Evolutionary conservation across 2,113 vertebrate genomes (phyloP).

Genomic region (Paradisaea rubra): DNA sequence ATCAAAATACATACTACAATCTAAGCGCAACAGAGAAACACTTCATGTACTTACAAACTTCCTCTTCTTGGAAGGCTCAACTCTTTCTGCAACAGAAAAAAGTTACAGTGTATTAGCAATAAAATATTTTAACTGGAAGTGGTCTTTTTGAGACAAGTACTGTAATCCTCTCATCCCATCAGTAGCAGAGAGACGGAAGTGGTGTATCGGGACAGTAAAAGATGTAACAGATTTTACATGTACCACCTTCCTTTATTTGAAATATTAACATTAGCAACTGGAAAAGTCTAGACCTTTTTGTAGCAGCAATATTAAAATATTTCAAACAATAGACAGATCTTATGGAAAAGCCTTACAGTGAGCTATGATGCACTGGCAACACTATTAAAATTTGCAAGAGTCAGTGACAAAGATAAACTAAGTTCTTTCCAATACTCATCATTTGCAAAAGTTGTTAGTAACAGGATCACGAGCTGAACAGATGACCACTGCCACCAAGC

Average conservation of each 20-base stretch:
- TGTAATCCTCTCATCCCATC: not conserved
- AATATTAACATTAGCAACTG: not conserved
- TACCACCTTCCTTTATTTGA: not conserved
- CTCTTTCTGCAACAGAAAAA: constrained; percentile 87
- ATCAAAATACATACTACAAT: not conserved
- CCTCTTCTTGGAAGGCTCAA: constrained; percentile 96
- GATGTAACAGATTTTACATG: not conserved
- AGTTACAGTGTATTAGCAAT: not conserved
- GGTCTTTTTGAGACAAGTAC: not conserved
- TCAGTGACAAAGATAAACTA: not conserved
- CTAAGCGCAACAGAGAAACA: not conserved
- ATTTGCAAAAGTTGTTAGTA: not conserved
- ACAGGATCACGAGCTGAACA: not conserved
- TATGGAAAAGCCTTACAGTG: not conserved
- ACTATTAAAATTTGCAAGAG: not conserved
- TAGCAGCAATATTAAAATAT: not conserved
- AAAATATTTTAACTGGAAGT: not conserved
- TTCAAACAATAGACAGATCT: not conserved
- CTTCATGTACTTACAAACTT: constrained; percentile 88
- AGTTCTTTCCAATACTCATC: not conserved
- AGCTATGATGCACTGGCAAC: not conserved
- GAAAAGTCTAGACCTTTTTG: not conserved
- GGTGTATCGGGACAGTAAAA: not conserved
- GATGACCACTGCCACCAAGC: not conserved
- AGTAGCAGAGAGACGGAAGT: not conserved